Base-by-base conservation (phyloP, 2,888 invertebrate species). In the Ellobium chinense region DNA sequence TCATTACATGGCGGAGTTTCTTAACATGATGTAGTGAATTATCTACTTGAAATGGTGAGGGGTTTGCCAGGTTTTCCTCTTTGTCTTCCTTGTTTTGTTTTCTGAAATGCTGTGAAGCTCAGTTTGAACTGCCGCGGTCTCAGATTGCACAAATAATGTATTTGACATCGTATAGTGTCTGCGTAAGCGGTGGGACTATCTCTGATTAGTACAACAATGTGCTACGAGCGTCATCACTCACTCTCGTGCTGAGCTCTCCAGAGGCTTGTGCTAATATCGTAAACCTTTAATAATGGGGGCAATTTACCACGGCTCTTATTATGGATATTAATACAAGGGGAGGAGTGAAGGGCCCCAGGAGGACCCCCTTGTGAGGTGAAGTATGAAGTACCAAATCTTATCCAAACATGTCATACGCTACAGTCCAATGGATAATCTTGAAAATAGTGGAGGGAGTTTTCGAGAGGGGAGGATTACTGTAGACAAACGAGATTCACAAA, bases 11-110 rank as follows among this genome's bases (percentile, higher is more conserved):
- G 34, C 27, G n/a, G 34, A 70, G 70, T 70, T 54, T n/a, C 1
- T 54, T 65, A 27, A 31, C 58, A 21, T 54, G 70, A 70, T 70
- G 56, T 70, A 70, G 56, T 70, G 70, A n/a, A 70, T 58, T 56
- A 24, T 58, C 54, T 31, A 34, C 56, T 34, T 58, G 34, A 34
- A 56, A 24, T 54, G 18, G 18, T 1, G 21, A 34, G 1, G 27
- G 36, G 24, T 24, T n/a, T n/a, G n/a, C n/a, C n/a, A n/a, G n/a
- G n/a, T n/a, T n/a, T n/a, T n/a, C n/a, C n/a, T n/a, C n/a, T n/a
- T n/a, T n/a, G n/a, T n/a, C n/a, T n/a, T n/a, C 9, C 37, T 69
- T 69, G 27, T 46, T 54, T 27, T 46, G 39, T 12, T 39, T 54
- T 14, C 54, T 5, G 12, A 0, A n/a, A 5, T 31, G 36, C 24